phyloP scores from a whole-genome alignment of 2,797 vertebrate genomes.

The Enteromius anoplus region DNA sequence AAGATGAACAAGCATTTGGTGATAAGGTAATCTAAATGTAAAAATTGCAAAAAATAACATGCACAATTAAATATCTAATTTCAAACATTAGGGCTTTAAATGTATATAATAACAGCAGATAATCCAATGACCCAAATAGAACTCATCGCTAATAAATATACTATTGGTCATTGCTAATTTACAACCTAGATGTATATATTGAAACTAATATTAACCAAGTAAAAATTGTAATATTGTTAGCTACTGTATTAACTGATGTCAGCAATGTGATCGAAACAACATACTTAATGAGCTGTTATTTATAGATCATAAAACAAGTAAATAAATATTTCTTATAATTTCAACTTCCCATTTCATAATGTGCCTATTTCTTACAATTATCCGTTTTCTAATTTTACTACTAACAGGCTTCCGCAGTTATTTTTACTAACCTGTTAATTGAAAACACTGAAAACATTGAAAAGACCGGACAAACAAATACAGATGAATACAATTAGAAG shows the following conservation, averaged over 20 bases:
- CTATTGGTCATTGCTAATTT: background rate
- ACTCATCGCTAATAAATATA: background rate
- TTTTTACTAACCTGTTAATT: constrained; percentile 13
- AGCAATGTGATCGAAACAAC: background rate
- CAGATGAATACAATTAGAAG: constrained; percentile 45
- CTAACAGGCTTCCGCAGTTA: background rate
- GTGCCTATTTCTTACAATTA: background rate
- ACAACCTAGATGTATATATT: background rate
- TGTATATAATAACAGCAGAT: background rate
- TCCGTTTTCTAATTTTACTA: background rate
- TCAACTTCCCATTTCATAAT: background rate
- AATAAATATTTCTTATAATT: background rate
- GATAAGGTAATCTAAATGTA: background rate
- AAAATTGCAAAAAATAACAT: background rate
- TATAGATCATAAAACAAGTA: background rate
- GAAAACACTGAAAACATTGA: background rate
- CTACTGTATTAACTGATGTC: background rate
- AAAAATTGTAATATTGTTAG: background rate
- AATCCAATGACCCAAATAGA: background rate
- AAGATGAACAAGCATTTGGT: background rate
- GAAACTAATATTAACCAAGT: background rate
- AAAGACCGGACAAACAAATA: constrained; percentile 36
- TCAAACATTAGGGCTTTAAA: background rate
- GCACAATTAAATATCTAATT: background rate
- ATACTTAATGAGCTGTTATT: background rate